A percentile compares a stretch with the other conserved stretches of the same genome.
Conservation (phyloP, 2,888 invertebrate species). For the Rotaria sp. region DNA sequence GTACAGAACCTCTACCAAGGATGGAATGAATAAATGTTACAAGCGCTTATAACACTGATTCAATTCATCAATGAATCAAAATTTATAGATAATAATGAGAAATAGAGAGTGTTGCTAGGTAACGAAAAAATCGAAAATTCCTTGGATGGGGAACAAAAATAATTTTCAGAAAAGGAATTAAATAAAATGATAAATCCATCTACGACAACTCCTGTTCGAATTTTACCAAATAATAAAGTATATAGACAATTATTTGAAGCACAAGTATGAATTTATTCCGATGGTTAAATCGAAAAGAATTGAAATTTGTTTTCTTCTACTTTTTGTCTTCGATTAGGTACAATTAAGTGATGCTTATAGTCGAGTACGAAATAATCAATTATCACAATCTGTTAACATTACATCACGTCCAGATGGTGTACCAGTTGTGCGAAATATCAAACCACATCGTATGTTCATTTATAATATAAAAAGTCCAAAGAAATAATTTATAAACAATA, state of each 20-base stretch:
- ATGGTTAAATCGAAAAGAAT: too few relatives aligned
- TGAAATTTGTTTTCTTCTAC: too few relatives aligned
- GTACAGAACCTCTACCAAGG: too few relatives aligned
- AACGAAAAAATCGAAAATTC: neutral
- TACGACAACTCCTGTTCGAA: neutral
- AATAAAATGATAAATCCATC: neutral
- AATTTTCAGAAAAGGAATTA: neutral
- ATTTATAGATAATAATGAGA: neutral
- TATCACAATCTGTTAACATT: conserved; percentile 26
- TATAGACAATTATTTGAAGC: conserved; percentile 56
- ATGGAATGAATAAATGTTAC: too few relatives aligned
- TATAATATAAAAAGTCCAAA: neutral
- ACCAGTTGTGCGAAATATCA: neutral
- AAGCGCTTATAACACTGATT: too few relatives aligned
- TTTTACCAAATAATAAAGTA: conserved; percentile 53
- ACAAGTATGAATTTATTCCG: conserved; percentile 46
- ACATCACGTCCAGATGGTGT: neutral
- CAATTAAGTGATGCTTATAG: conserved; percentile 40
- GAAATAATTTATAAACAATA: too few relatives aligned
- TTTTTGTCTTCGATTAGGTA: conserved; percentile 18
- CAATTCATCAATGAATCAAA: too few relatives aligned
- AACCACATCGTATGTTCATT: neutral
- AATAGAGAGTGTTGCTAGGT: neutral
- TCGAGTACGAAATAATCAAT: conserved; percentile 31
- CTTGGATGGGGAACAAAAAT: neutral